phyloP scores from a whole-genome alignment of 2,797 vertebrate species.

The Cercopithecus diana region DNA sequence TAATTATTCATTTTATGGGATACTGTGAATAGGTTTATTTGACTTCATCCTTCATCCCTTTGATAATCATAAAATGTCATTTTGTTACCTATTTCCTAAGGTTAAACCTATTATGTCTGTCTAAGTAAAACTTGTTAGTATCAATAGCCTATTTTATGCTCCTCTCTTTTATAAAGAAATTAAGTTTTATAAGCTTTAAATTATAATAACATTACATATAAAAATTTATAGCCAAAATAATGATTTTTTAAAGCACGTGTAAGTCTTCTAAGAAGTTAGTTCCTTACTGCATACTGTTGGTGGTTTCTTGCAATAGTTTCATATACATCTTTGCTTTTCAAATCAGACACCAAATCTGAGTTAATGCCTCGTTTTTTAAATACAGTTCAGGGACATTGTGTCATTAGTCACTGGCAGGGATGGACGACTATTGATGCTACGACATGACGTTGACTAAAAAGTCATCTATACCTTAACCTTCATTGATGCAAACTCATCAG shows the following conservation, averaged over 20 bases:
- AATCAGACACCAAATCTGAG: not conserved
- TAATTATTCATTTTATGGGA: slow-evolving; percentile 26
- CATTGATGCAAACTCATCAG: not conserved
- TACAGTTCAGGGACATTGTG: not conserved
- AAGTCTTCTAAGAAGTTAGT: not conserved
- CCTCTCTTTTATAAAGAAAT: not conserved
- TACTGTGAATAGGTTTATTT: not conserved
- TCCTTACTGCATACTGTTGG: not conserved
- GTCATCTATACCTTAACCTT: not conserved
- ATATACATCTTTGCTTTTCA: not conserved
- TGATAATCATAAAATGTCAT: not conserved
- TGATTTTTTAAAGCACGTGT: not conserved
- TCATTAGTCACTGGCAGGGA: not conserved
- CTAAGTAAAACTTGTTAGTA: not conserved
- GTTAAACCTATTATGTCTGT: not conserved
- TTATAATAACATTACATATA: slow-evolving; percentile 1
- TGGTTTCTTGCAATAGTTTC: not conserved
- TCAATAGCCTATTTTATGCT: not conserved
- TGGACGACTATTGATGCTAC: rapidly evolving
- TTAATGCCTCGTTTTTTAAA: not conserved
- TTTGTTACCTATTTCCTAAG: slow-evolving; percentile 50
- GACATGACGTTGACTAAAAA: not conserved
- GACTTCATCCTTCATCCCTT: not conserved
- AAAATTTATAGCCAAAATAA: not conserved
- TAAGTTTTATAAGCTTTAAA: slow-evolving; percentile 20